These are phyloP conservation scores for Macrosteles quadrilineatus DNA, from an alignment of 1,140 invertebrate species.

Conservation along the genomic window DNA sequence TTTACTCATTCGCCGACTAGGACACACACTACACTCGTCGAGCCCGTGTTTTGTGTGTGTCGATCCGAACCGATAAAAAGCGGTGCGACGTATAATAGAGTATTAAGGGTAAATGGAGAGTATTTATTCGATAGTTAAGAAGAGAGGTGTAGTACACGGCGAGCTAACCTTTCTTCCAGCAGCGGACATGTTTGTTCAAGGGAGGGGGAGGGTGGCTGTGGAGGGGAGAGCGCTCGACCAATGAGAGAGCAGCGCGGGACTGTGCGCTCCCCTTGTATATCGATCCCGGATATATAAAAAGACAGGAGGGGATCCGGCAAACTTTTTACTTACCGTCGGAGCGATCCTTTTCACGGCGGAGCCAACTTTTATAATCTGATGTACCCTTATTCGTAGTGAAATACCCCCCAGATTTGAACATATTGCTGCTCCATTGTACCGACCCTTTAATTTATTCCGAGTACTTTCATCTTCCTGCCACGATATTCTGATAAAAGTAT, in stretches of 20 bases:
- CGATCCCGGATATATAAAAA: slow-evolving; percentile 22
- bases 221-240: slow-evolving; percentile 8
- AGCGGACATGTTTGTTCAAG: slow-evolving; percentile 17
- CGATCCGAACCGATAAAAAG: slow-evolving; percentile 1
- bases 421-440: slow-evolving; percentile 22
- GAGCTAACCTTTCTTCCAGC: slow-evolving; percentile 14
- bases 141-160: slow-evolving; percentile 13
- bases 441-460: slow-evolving; percentile 19
- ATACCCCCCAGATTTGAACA: slow-evolving; percentile 11
- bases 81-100: slow-evolving; percentile 13
- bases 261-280: not conserved
- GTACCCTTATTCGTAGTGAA: slow-evolving; percentile 15
- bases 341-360: slow-evolving; percentile 15
- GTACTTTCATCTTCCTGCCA: not conserved
- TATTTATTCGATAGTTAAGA: slow-evolving; percentile 22
- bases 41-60: too few relatives aligned
- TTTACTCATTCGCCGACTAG: too few relatives aligned
- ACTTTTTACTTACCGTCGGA: slow-evolving; percentile 21
- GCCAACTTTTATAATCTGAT: slow-evolving; percentile 21
- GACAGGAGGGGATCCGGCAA: slow-evolving; percentile 13
- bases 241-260: not conserved
- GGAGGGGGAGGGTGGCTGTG: not conserved
- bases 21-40: too few relatives aligned
- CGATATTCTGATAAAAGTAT: too few relatives aligned
- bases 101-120: slow-evolving; percentile 14